Evolutionary conservation across 92 coral and sea anemone species (phyloP).

Genomic region (Nematostella vectensis): DNA sequence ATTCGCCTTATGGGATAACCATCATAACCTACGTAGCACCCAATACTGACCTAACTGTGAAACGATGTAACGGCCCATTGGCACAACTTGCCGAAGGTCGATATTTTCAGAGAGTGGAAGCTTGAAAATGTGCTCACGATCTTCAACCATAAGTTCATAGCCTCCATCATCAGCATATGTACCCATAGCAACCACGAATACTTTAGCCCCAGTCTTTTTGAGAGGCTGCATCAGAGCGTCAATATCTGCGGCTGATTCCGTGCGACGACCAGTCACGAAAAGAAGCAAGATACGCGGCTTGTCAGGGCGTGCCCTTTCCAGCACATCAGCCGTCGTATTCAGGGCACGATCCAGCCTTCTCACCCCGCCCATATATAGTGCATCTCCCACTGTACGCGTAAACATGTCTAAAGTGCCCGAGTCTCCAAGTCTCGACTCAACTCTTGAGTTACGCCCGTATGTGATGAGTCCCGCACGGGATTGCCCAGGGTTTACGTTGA

Average conservation of each 20-base stretch:
- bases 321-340: slow-evolving; percentile 34
- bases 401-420: slow-evolving; percentile 38
- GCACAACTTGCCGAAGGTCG: slow-evolving; percentile 16
- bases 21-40: too few relatives aligned
- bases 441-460: slow-evolving; percentile 54
- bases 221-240: slow-evolving; percentile 25
- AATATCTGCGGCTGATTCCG: slow-evolving; percentile 20
- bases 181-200: slow-evolving; percentile 62
- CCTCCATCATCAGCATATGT: slow-evolving; percentile 27
- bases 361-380: slow-evolving; percentile 55
- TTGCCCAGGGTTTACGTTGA: slow-evolving; percentile 44
- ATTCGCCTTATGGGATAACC: too few relatives aligned
- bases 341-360: slow-evolving; percentile 70
- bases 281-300: slow-evolving; percentile 54
- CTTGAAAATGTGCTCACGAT: slow-evolving; percentile 31
- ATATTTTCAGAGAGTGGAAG: slow-evolving; percentile 14
- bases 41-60: slow-evolving; percentile 19
- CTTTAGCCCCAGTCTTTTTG: slow-evolving; percentile 23
- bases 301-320: slow-evolving; percentile 41
- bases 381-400: slow-evolving; percentile 39
- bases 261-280: slow-evolving; percentile 17
- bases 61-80: slow-evolving; percentile 23
- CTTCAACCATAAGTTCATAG: slow-evolving; percentile 40
- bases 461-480: slow-evolving; percentile 70
- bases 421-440: slow-evolving; percentile 43